phyloP scores from a whole-genome alignment of 92 coral and sea anemone genomes.

The Isaurus tuberculatus region DNA sequence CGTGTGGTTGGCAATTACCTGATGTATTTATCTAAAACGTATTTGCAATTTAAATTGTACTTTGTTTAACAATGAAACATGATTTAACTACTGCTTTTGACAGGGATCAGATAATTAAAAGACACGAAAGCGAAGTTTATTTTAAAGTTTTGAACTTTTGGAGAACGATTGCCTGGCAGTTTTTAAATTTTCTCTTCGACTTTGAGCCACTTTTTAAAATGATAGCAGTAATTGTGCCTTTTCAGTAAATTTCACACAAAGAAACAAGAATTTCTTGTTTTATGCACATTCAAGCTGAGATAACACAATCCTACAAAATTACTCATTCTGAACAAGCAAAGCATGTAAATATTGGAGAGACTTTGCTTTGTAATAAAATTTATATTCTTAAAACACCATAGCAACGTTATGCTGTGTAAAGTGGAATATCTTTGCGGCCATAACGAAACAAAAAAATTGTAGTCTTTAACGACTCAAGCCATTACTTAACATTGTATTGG shows the following conservation, averaged over 20 bases:
- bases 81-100: not conserved
- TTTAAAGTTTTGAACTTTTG: not conserved
- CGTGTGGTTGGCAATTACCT: not conserved
- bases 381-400: slow-evolving; percentile 9
- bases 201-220: not conserved
- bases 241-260: slow-evolving; percentile 3
- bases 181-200: not conserved
- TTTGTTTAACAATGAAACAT: not conserved
- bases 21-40: not conserved
- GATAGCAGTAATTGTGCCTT: not conserved
- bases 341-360: not conserved
- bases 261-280: not conserved
- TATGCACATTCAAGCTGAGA: slow-evolving; percentile 18
- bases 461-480: not conserved
- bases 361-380: not conserved
- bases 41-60: not conserved
- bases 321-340: not conserved
- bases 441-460: too few relatives aligned
- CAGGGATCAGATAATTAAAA: not conserved
- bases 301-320: not conserved
- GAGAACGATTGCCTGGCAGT: not conserved
- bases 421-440: not conserved
- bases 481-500: not conserved
- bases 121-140: not conserved
- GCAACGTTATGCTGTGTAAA: not conserved